Percentiles rank a stretch among this genome's conserved stretches.
Evolutionary conservation across 2,113 vertebrate genomes (phyloP).

Genomic region (Calyptommatus sinebrachiatus): DNA sequence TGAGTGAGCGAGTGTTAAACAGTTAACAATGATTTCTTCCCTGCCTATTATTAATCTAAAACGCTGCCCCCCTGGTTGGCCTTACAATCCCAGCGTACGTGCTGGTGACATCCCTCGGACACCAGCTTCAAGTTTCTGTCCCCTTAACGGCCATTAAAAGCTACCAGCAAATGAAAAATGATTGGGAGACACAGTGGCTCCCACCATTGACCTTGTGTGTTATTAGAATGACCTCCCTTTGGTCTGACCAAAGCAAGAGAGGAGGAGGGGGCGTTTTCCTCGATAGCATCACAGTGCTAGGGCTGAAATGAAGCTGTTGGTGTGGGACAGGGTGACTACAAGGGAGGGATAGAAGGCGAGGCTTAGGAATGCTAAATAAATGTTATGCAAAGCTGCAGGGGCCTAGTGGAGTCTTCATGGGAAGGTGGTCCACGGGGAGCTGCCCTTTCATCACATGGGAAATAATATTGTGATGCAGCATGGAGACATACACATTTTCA

Average conservation of each 20-base stretch:
- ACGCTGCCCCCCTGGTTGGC: constrained; percentile 79
- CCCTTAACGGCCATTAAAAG: constrained; percentile 84
- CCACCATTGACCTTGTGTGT: constrained; percentile 82
- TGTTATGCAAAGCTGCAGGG: constrained; percentile 71
- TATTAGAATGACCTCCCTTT: constrained; percentile 87
- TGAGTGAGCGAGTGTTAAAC: neutral
- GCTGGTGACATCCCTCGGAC: constrained; percentile 83
- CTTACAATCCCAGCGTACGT: constrained; percentile 84
- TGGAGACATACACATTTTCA: constrained; percentile 31
- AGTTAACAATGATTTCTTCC: neutral
- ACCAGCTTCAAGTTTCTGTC: constrained; percentile 77
- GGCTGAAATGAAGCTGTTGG: constrained; percentile 45
- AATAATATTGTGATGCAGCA: constrained; percentile 39
- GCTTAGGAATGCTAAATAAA: constrained; percentile 63
- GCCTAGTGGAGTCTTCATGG: constrained; percentile 77
- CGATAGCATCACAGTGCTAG: constrained; percentile 78
- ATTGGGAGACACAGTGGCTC: constrained; percentile 84
- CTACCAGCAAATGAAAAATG: constrained; percentile 86
- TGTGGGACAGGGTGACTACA: accelerated
- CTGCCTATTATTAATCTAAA: constrained; percentile 68
- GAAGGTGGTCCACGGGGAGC: constrained; percentile 56
- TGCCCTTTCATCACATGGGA: constrained; percentile 55
- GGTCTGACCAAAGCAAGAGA: constrained; percentile 76
- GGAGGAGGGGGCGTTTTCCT: constrained; percentile 62
- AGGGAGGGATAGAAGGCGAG: neutral